phyloP scores from a whole-genome alignment of 92 coral and sea anemone genomes.

The Zoanthus gigantus region DNA sequence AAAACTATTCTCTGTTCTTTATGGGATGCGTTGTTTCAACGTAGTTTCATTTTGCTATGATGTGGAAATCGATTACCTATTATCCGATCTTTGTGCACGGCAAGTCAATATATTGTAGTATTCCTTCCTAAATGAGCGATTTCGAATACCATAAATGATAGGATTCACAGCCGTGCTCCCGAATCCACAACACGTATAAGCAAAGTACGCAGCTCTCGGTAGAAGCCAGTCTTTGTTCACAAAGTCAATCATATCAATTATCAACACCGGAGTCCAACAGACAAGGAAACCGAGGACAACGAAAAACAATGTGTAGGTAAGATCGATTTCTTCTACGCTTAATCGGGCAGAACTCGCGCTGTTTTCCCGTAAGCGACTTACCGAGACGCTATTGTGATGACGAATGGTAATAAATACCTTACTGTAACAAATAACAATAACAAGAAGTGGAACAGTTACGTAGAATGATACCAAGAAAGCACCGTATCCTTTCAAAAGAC shows the following conservation, averaged over 20 bases:
- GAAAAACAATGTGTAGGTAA: background rate
- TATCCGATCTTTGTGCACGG: background rate
- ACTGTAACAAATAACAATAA: constrained; percentile 62
- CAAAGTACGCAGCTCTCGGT: background rate
- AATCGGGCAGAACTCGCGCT: background rate
- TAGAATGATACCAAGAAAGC: constrained; percentile 68
- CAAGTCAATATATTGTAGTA: background rate
- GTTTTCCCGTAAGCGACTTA: background rate
- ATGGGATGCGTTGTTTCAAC: too few relatives aligned
- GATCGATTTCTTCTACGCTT: background rate
- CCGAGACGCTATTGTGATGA: constrained; percentile 49
- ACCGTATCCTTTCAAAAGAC: constrained; percentile 66
- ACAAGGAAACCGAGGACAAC: background rate
- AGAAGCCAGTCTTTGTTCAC: constrained; percentile 8
- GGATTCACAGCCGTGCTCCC: background rate
- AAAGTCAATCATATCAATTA: background rate
- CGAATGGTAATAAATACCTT: constrained; percentile 71
- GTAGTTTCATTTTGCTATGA: too few relatives aligned
- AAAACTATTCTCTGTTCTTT: too few relatives aligned
- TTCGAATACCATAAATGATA: background rate
- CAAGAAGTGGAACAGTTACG: constrained; percentile 64
- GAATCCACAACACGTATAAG: background rate
- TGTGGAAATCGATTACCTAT: too few relatives aligned
- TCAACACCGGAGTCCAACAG: background rate
- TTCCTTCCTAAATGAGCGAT: background rate